Conservation (phyloP, 1,140 invertebrate genomes). For the Ceratosolen fusciceps region DNA sequence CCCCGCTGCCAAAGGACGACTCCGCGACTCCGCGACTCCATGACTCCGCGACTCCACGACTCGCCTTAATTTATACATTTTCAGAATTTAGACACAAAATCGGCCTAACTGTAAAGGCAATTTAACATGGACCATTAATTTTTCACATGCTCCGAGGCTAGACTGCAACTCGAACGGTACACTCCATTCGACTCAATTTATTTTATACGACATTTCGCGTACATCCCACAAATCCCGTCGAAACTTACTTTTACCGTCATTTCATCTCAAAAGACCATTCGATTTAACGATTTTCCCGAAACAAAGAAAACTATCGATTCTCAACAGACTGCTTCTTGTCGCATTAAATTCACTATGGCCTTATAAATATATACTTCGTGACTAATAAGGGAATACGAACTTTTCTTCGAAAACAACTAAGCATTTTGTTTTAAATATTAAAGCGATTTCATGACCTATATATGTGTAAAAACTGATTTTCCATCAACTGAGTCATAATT, state of each 20-base stretch:
- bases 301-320: not conserved
- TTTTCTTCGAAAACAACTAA: too few relatives aligned
- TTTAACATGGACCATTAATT: not conserved
- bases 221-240: not conserved
- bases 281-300: not conserved
- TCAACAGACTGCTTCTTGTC: too few relatives aligned
- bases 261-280: not conserved
- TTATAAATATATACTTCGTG: too few relatives aligned
- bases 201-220: not conserved
- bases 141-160: not conserved
- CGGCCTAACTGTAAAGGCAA: conserved; percentile 4
- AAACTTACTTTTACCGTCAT: not conserved
- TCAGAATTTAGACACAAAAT: not conserved
- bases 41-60: too few relatives aligned
- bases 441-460: too few relatives aligned
- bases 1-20: not conserved
- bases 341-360: too few relatives aligned
- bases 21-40: too few relatives aligned
- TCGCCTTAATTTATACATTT: too few relatives aligned
- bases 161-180: not conserved
- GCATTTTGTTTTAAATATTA: too few relatives aligned
- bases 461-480: too few relatives aligned
- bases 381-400: too few relatives aligned
- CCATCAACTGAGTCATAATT: too few relatives aligned
- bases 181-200: not conserved